phyloP scores from a whole-genome alignment of 2,797 vertebrate genomes.

The Corythornis leucogaster region DNA sequence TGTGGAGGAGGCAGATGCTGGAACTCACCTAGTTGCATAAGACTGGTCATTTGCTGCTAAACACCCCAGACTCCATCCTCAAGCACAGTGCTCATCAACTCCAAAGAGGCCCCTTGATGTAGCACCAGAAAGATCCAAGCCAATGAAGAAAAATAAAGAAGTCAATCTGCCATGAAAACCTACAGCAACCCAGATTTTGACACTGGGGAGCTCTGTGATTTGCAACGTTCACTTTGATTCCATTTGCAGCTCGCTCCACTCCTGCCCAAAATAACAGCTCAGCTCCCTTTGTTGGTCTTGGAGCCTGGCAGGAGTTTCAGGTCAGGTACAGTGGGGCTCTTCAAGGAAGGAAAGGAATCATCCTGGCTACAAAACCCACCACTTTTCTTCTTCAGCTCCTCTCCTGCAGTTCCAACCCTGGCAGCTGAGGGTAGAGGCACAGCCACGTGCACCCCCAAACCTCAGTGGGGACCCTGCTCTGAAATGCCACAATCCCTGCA shows the following conservation, averaged over 20 bases:
- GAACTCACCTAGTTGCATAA: no score
- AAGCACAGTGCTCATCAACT: accelerated
- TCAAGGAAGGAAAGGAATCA: neutral
- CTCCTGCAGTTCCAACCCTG: accelerated
- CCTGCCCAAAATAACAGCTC: neutral
- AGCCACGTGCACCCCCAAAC: accelerated
- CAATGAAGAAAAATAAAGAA: accelerated
- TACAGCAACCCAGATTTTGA: neutral
- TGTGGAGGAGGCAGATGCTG: accelerated
- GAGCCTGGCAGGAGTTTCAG: neutral
- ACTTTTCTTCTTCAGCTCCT: neutral
- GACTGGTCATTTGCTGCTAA: no score
- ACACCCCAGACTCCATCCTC: neutral
- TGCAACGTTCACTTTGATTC: neutral
- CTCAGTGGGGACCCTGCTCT: accelerated
- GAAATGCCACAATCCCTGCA: neutral
- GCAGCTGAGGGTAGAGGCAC: neutral
- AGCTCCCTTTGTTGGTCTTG: accelerated
- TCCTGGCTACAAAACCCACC: neutral
- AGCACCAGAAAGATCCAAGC: neutral
- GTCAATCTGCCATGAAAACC: accelerated
- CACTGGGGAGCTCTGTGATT: neutral
- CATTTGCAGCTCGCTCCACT: accelerated
- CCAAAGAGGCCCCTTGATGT: neutral
- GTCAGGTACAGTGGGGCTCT: accelerated